A percentile compares a stretch with the other conserved stretches of the same genome.
Evolutionary conservation across 92 coral and sea anemone genomes (phyloP).

Genomic region (Paramuricea clavata): DNA sequence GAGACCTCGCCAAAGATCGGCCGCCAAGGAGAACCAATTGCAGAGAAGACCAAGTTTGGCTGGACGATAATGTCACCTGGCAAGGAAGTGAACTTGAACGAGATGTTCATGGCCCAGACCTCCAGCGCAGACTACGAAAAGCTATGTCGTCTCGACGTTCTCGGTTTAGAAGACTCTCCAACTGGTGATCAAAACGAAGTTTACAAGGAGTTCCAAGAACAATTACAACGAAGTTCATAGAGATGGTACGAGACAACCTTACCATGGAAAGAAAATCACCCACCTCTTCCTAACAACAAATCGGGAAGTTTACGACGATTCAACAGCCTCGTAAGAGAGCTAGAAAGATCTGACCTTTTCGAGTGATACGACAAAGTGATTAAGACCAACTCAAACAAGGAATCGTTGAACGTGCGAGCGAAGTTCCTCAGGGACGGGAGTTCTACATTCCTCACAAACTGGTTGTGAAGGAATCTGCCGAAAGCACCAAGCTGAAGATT

Average conservation of each 20-base stretch:
- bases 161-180: no score
- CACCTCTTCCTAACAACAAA: constrained; percentile 44
- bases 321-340: constrained; percentile 14
- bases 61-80: constrained; percentile 59
- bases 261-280: constrained; percentile 62
- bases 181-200: no score
- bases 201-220: constrained; percentile 47
- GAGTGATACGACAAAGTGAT: constrained; percentile 47
- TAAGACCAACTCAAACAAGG: constrained; percentile 51
- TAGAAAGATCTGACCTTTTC: constrained; percentile 8
- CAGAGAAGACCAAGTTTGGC: constrained; percentile 35
- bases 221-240: constrained; percentile 24
- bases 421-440: constrained; percentile 31
- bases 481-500: constrained; percentile 41
- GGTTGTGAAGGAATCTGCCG: constrained; percentile 39
- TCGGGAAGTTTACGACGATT: constrained; percentile 51
- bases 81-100: constrained; percentile 1
- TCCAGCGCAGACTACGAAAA: constrained; percentile 33
- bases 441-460: constrained; percentile 60
- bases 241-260: constrained; percentile 53
- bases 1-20: constrained; percentile 20
- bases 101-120: constrained; percentile 33
- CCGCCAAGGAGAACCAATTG: constrained; percentile 36
- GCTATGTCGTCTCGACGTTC: no score
- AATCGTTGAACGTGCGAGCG: constrained; percentile 50